Base-by-base conservation (phyloP, 1,140 invertebrate genomes). In the Platyura marginata region DNA sequence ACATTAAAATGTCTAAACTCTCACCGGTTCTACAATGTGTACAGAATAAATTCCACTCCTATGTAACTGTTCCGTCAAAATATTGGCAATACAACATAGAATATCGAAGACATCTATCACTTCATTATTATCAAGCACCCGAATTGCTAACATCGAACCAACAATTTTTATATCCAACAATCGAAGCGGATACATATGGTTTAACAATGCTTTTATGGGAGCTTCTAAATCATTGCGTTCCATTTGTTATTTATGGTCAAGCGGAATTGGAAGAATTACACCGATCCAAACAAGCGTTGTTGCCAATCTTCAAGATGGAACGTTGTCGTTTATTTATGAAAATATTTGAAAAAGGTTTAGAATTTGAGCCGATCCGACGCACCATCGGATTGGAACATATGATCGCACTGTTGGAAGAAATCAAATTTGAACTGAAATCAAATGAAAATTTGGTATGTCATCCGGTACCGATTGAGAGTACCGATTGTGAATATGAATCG, bases 71-170 rank as follows among this genome's bases (percentile, higher is more conserved):
- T 6, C 10, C 16, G 15, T 11, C 38, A 22, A 40, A 23, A 34
- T 21, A 21, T 34, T n/a, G 22, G 19, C 34, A 35, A 13, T 42
- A 45, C 18, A 20, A n/a, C 16, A 42, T 38, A 18, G 35, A 41
- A 25, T 45, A 45, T 29, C 21, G 44, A 13, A 11, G 25, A 16
- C 21, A 25, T 16, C 40, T 42, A 15, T 32, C 40, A 9, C 21
- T 34, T n/a, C 35, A 42, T 42, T 29, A 38, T 32, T 38, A 42
- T 42, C 44, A 45, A 42, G 34, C 44, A 3, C 44, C 44, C 2
- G 44, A 45, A 34, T 22, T 45, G 18, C 21, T 45, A 6, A 32
- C 38, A 18, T 19, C 8, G 1, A 11, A 37, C 11, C 4, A 4
- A n/a, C 15, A n/a, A 13, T 43, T 43, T 20, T 40, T 45, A 2